phyloP scores from a whole-genome alignment of 2,113 vertebrate genomes.

The Zosterops japonicus region DNA sequence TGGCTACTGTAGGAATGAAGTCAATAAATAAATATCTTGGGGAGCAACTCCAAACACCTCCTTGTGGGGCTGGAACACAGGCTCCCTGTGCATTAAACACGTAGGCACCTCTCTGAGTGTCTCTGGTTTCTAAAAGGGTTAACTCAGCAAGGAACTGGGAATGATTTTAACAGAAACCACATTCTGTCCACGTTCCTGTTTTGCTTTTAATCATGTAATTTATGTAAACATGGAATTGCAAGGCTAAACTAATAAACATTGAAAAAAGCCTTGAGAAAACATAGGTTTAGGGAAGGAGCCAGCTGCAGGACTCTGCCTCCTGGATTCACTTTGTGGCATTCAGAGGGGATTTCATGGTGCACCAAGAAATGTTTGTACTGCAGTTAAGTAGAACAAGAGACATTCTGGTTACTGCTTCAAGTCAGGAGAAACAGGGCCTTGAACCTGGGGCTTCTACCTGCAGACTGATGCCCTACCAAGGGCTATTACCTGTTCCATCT shows the following conservation, averaged over 20 bases:
- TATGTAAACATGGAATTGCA: slow-evolving; percentile 35
- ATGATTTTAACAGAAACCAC: slow-evolving; percentile 36
- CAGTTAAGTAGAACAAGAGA: not conserved
- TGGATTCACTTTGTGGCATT: not conserved
- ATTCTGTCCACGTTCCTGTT: slow-evolving; percentile 13
- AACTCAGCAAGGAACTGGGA: not conserved
- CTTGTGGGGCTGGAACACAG: not conserved
- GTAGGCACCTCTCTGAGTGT: not conserved
- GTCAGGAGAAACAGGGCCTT: not conserved
- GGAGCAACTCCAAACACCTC: not conserved
- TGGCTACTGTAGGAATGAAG: not conserved
- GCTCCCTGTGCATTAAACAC: not conserved
- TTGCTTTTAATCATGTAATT: slow-evolving; percentile 50
- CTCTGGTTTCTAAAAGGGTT: slow-evolving; percentile 8
- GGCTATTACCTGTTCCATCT: not conserved
- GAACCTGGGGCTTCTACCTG: not conserved
- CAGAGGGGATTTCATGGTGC: not conserved
- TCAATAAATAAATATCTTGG: not conserved
- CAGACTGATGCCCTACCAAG: not conserved
- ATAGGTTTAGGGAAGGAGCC: not conserved
- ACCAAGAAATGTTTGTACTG: not conserved
- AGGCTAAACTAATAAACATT: slow-evolving; percentile 33
- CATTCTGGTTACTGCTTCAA: not conserved
- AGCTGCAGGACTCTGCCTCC: not conserved
- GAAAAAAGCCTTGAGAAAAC: slow-evolving; percentile 23